phyloP scores from a whole-genome alignment of 2,113 vertebrate species.

The Eublepharis macularius region DNA sequence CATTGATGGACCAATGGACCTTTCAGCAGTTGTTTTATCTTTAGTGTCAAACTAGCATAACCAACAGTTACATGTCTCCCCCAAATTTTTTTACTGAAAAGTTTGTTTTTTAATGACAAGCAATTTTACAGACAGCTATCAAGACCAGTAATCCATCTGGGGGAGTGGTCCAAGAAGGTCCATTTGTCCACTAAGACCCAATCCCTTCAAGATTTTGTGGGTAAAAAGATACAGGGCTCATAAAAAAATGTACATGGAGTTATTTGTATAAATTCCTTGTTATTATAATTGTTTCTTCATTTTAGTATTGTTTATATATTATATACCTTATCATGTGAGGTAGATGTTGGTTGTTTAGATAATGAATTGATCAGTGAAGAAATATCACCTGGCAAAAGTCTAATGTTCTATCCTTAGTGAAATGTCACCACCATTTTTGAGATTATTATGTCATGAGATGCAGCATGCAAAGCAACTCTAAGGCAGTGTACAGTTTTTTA shows the following conservation, averaged over 20 bases:
- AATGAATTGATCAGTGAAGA: not conserved
- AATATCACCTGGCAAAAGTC: not conserved
- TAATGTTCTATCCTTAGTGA: no score
- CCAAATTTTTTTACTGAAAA: not conserved
- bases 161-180: not conserved
- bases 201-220: not conserved
- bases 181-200: not conserved
- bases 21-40: slow-evolving; percentile 2
- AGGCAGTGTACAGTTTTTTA: no score
- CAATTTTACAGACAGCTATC: no score
- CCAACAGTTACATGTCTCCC: not conserved
- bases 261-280: not conserved
- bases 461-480: no score
- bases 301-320: not conserved
- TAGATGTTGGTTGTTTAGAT: not conserved
- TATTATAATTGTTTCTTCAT: not conserved
- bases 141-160: not conserved
- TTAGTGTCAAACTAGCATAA: not conserved
- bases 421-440: not conserved
- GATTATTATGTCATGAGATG: not conserved
- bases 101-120: not conserved
- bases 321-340: not conserved
- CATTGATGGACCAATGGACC: no score
- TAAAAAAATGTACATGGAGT: not conserved
- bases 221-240: not conserved